Conservation (phyloP, 2,888 invertebrate genomes). For the Drosophila subsilvestris region DNA sequence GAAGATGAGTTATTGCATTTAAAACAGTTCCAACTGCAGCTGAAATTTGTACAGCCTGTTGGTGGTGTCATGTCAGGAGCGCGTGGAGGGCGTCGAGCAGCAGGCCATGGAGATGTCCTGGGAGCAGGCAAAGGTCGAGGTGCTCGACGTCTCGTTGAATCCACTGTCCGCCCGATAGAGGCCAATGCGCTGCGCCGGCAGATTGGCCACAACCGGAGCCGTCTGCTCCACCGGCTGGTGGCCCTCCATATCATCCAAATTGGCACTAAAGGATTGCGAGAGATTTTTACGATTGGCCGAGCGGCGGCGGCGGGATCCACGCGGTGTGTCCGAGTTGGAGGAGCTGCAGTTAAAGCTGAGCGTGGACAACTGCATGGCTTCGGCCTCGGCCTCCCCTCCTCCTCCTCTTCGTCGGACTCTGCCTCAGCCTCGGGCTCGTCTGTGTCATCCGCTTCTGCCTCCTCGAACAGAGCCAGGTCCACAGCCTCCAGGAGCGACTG, state of each 20-base stretch:
- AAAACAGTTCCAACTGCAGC: background rate
- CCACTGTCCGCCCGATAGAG: constrained; percentile 83
- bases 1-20: constrained; percentile 33
- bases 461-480: constrained; percentile 25
- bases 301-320: constrained; percentile 76
- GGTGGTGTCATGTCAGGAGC: constrained; percentile 56
- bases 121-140: constrained; percentile 59
- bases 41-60: background rate
- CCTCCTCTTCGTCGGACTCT: constrained; percentile 56
- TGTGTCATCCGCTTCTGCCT: constrained; percentile 38
- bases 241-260: constrained; percentile 62
- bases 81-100: constrained; percentile 74
- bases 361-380: constrained; percentile 79
- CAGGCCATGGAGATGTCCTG: constrained; percentile 68
- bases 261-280: constrained; percentile 82
- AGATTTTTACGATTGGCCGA: constrained; percentile 83
- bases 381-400: constrained; percentile 67
- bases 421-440: constrained; percentile 18
- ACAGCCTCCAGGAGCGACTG: constrained; percentile 29
- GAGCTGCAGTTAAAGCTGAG: constrained; percentile 75
- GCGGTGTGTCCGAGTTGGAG: constrained; percentile 81
- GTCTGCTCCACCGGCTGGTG: background rate
- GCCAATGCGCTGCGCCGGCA: constrained; percentile 25
- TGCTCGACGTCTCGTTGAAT: constrained; percentile 81
- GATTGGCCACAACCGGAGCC: background rate